Base-by-base conservation (phyloP, 2,113 vertebrate genomes). In the Pedionomus torquatus region DNA sequence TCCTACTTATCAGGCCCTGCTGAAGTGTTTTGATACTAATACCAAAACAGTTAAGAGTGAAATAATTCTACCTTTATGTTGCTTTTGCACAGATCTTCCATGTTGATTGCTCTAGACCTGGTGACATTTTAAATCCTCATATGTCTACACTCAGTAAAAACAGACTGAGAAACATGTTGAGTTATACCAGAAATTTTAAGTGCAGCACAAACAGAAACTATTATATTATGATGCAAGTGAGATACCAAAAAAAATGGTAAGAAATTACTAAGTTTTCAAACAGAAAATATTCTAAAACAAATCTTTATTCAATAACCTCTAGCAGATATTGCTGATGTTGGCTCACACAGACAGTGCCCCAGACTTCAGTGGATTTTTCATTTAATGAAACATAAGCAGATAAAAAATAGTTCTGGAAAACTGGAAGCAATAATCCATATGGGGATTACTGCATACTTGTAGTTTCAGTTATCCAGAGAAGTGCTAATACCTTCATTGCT, bases 381-480 rank as follows among this genome's bases (percentile, higher is more conserved):
- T 23, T 44, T 7, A 37, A 14, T 19, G 7, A 37, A 68, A 39
- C 3, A 2, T 6, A 35, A 69, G 17, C 31, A 52, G 33, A n/a
- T 31, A 48, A 83, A 72, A 72, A 44, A 46, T 7, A 16, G 19
- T 37, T 35, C 58, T 54, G 69, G 58, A 41, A 31, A 78, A 25
- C 1, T 24, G 25, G 39, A 49, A 82, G 25, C 35, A 60, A 17
- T 28, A 65, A 58, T 24, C 33, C 2, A 7, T 6, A 20, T 4
- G 48, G 28, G 28, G 26, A 83, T 72, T 9, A 19, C 20, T 3
- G 33, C 6, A 9, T 0, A 8, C 0, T 2, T 3, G 20, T 9
- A 46, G 23, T 18, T 84, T 25, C 64, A 44, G 24, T 17, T n/a
- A 35, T 2, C 10, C 18, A 82, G 35, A n/a, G 33, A 57, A 30